A percentile compares a stretch with the other conserved stretches of the same genome.
These are phyloP conservation scores for Pampusana beccarii DNA, from an alignment of 2,113 vertebrate species.

Conservation along the genomic window DNA sequence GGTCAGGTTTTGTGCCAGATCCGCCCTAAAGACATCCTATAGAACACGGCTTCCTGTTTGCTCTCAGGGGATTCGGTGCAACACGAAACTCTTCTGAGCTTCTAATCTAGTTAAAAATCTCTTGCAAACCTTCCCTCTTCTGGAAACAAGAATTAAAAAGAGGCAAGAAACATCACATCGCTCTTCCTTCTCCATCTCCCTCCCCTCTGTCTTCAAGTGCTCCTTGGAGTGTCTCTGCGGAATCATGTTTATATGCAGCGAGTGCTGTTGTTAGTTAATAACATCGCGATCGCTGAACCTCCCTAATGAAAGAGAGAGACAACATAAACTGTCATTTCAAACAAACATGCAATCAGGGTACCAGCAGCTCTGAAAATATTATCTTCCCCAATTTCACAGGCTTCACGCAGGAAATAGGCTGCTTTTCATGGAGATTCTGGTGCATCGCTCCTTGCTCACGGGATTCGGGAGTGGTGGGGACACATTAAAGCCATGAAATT, in stretches of 20 bases:
- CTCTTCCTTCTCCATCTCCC: constrained; percentile 19
- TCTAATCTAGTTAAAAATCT: constrained; percentile 1
- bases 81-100: neutral
- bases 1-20: neutral
- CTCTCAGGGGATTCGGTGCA: neutral
- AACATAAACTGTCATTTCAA: constrained; percentile 79
- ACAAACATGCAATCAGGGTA: constrained; percentile 78
- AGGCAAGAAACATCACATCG: constrained; percentile 3
- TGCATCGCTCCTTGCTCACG: neutral
- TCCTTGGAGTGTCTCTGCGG: constrained; percentile 70
- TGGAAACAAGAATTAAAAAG: neutral
- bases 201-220: constrained; percentile 72
- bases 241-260: constrained; percentile 77
- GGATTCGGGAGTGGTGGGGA: constrained; percentile 19
- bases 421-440: constrained; percentile 60
- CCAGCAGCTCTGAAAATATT: constrained; percentile 66
- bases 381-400: constrained; percentile 76
- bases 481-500: constrained; percentile 70
- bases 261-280: constrained; percentile 79
- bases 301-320: constrained; percentile 78
- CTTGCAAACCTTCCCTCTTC: neutral
- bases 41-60: too few species aligned
- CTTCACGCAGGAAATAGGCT: constrained; percentile 62
- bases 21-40: neutral
- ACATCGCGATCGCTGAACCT: constrained; percentile 73